These are phyloP conservation scores for Schlechtendalia chinensis DNA, from an alignment of 1,140 invertebrate genomes.

Conservation along the genomic window DNA sequence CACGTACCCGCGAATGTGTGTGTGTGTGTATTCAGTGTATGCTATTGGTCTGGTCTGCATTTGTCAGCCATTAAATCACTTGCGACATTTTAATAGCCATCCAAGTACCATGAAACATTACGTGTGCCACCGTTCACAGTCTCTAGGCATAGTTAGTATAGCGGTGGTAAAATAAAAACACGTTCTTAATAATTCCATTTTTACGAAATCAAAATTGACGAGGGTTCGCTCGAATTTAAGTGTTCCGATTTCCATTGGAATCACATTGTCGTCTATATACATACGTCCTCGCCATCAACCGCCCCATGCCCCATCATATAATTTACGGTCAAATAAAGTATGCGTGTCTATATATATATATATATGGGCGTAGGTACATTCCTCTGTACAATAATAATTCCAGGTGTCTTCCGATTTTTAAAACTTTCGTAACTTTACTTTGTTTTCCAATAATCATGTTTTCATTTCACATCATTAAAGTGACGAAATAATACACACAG, in stretches of 20 bases:
- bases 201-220: background rate
- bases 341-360: too few relatives aligned
- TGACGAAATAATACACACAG: background rate
- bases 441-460: background rate
- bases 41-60: background rate
- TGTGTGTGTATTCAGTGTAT: background rate
- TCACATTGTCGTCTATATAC: background rate
- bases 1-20: background rate
- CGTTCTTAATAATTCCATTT: background rate
- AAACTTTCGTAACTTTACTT: background rate
- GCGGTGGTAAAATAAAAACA: background rate
- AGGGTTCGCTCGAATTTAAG: background rate
- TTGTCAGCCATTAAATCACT: conserved; percentile 24
- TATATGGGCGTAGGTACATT: too few relatives aligned
- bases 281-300: too few relatives aligned
- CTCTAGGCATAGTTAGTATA: background rate
- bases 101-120: background rate
- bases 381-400: too few relatives aligned
- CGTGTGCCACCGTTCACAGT: background rate
- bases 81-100: background rate
- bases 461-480: background rate
- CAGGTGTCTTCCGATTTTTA: too few relatives aligned
- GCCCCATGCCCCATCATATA: too few relatives aligned
- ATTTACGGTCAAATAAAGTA: too few relatives aligned
- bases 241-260: background rate